Evolutionary conservation across 2,888 invertebrate genomes (phyloP), one percentile per base, ranked within the genome.

Genomic region (Luperina nickerlii): DNA sequence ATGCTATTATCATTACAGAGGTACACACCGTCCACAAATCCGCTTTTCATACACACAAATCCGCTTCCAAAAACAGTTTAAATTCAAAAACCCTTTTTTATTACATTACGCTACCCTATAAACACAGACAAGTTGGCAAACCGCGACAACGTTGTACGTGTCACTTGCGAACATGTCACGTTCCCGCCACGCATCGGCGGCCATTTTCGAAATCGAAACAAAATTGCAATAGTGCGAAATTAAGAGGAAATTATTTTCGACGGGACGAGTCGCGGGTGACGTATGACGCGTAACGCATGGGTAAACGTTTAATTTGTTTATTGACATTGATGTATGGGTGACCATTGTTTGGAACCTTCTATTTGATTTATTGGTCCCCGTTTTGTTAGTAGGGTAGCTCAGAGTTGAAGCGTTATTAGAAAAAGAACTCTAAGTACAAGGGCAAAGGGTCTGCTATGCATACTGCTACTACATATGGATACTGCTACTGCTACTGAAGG

Each of bases 231-330:
- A 82, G 89, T 88, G 88, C 90, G 85, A 92, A 94, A 94, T 94
- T 93, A 92, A 90, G 89, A 86, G 90, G 88, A 92, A 94, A 94
- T 95, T 94, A 90, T 94, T 93, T 94, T 90, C 87, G 89, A 91
- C 83, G 86, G 87, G 89, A 91, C 83, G 87, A 88, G 87, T 88
- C 89, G 86, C 45, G 45, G 2, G 87, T 82, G 86, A 88, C 84
- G 87, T 90, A 89, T 90, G 89, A 85, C 75, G 85, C 80, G 89
- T 82, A 87, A 88, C 85, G 86, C 86, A 77, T 81, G 89, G 87
- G 87, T 89, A 90, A 92, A 90, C 87, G 90, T 91, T 81, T 83
- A 84, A 87, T 88, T 89, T 82, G 68, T 82, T 79, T 82, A 83
- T 79, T 81, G 87, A 79, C 85, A 45, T 83, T 87, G 88, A 88